Percentiles rank a stretch among this genome's conserved stretches.
Evolutionary conservation across 92 coral and sea anemone species (phyloP).

Genomic region (Palythoa grandis): DNA sequence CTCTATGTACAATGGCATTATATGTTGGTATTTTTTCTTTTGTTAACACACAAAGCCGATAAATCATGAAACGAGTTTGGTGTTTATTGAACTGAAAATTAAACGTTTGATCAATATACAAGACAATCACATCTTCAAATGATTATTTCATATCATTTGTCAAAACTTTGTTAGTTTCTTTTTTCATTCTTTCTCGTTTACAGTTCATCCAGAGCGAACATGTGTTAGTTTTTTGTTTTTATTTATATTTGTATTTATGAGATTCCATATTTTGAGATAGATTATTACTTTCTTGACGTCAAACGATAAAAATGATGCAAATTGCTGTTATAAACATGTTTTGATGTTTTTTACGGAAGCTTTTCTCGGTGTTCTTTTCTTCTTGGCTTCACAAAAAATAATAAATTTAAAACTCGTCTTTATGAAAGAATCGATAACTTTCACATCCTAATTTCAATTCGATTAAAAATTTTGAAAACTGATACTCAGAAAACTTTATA

Average conservation of each 20-base stretch:
- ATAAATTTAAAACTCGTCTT: not conserved
- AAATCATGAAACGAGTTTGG: not conserved
- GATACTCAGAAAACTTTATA: not conserved
- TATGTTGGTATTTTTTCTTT: not conserved
- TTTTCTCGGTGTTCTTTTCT: not conserved
- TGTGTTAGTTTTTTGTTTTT: not conserved
- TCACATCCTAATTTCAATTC: not conserved
- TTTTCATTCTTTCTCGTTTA: too few species aligned
- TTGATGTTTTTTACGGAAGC: not conserved
- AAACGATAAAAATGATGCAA: not conserved
- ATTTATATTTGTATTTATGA: not conserved
- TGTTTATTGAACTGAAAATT: not conserved
- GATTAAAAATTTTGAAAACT: not conserved
- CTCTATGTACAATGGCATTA: not conserved
- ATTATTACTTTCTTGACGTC: conserved; percentile 30
- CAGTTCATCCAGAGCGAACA: too few species aligned
- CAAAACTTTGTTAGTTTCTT: too few species aligned
- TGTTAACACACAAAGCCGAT: not conserved
- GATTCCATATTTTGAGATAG: not conserved
- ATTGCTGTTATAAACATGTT: conserved; percentile 27
- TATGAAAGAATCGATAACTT: not conserved
- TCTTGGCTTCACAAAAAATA: not conserved
- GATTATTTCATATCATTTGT: too few species aligned
- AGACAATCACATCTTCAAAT: too few species aligned
- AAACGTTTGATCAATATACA: too few species aligned